phyloP scores from a whole-genome alignment of 2,113 vertebrate genomes.

The Hyaena hyaena region DNA sequence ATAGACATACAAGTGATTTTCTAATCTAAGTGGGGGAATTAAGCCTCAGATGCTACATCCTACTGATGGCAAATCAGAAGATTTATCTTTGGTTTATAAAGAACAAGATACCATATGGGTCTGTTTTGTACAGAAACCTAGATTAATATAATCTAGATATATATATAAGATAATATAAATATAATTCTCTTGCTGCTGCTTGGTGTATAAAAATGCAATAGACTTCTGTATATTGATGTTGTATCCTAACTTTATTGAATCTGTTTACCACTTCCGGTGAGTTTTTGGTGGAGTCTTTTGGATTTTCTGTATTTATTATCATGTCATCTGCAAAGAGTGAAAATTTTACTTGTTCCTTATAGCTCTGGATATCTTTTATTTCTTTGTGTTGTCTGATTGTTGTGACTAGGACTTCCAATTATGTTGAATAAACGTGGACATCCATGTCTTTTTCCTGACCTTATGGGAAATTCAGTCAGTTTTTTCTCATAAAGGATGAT shows the following conservation, averaged over 20 bases:
- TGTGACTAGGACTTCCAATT: neutral
- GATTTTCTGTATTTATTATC: neutral
- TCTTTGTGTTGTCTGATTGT: neutral
- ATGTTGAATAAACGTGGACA: neutral
- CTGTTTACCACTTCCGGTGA: neutral
- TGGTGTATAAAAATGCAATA: neutral
- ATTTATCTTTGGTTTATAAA: neutral
- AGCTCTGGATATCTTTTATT: neutral
- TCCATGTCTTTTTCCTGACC: neutral
- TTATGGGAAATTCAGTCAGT: neutral
- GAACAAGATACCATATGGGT: neutral
- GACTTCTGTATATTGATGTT: neutral
- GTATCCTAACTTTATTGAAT: neutral
- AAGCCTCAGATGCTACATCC: neutral
- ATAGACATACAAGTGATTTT: neutral
- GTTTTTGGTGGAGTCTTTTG: neutral
- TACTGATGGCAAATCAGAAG: neutral
- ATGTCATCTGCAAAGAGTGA: neutral
- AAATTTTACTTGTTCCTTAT: neutral
- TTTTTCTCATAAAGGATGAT: neutral
- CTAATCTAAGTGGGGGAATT: neutral
- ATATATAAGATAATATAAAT: too few species aligned
- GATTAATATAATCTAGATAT: too few species aligned
- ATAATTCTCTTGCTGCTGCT: neutral
- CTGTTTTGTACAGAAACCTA: constrained; percentile 10